Evolutionary conservation across 92 coral and sea anemone species (phyloP).

Genomic region (Micromussa lordhowensis): DNA sequence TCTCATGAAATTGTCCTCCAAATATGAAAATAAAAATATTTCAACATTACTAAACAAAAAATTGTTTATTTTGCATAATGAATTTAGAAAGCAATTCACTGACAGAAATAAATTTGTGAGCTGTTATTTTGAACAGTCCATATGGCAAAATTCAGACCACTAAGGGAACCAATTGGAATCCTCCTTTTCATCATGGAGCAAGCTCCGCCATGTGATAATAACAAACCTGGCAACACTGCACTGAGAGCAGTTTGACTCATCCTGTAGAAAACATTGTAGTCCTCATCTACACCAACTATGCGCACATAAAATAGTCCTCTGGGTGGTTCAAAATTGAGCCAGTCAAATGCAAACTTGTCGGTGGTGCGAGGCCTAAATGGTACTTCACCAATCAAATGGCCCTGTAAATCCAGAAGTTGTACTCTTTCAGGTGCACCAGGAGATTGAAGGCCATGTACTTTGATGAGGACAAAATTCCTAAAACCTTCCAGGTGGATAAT

Average conservation of each 20-base stretch:
- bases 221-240: constrained; percentile 86
- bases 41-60: too few relatives aligned
- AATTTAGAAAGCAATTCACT: too few relatives aligned
- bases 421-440: constrained; percentile 69
- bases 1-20: too few relatives aligned
- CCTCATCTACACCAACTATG: constrained; percentile 71
- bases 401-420: constrained; percentile 72
- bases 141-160: too few relatives aligned
- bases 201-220: too few relatives aligned
- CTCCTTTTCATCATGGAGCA: too few relatives aligned
- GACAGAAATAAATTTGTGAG: too few relatives aligned
- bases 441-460: constrained; percentile 59
- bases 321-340: constrained; percentile 79
- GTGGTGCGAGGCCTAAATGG: constrained; percentile 51
- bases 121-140: too few relatives aligned
- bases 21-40: too few relatives aligned
- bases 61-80: too few relatives aligned
- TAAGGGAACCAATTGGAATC: too few relatives aligned
- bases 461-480: constrained; percentile 66
- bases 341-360: constrained; percentile 75
- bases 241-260: constrained; percentile 86
- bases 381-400: constrained; percentile 59
- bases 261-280: constrained; percentile 68
- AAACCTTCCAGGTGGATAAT: constrained; percentile 57
- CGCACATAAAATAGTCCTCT: constrained; percentile 81